These are phyloP conservation scores for Vanessa cardui DNA, from an alignment of 2,888 invertebrate genomes.

Conservation along the genomic window DNA sequence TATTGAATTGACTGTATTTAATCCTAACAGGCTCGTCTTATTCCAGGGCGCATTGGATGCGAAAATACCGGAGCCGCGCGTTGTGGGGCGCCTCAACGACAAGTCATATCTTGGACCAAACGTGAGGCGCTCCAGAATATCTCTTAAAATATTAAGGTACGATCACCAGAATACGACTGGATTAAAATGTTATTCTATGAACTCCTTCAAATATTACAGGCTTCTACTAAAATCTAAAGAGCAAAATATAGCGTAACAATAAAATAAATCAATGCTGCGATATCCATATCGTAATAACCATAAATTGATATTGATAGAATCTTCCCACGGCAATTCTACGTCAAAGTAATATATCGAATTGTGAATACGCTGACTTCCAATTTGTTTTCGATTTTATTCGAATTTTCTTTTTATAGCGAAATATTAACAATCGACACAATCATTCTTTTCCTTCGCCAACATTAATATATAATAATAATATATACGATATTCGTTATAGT, in stretches of 20 bases:
- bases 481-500: too few relatives aligned
- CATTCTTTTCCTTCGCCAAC: neutral
- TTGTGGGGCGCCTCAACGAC: too few relatives aligned
- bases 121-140: too few relatives aligned
- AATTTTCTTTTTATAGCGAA: constrained; percentile 7
- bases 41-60: too few relatives aligned
- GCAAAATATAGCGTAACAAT: constrained; percentile 32
- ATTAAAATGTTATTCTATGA: constrained; percentile 21
- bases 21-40: too few relatives aligned
- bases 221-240: constrained; percentile 22
- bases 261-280: constrained; percentile 39
- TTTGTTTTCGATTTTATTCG: constrained; percentile 10
- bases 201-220: constrained; percentile 14
- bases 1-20: too few relatives aligned
- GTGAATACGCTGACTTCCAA: constrained; percentile 11
- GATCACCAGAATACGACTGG: neutral
- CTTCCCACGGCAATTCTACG: constrained; percentile 28
- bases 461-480: too few relatives aligned
- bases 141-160: too few relatives aligned
- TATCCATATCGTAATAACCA: constrained; percentile 37
- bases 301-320: constrained; percentile 39
- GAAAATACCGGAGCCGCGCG: too few relatives aligned
- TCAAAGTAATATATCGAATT: constrained; percentile 26
- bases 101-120: too few relatives aligned
- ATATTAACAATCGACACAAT: neutral